Evolutionary conservation across 2,113 vertebrate species (phyloP), one percentile per base, ranked within the genome.

Genomic region (Sinocyclocheilus grahami): DNA sequence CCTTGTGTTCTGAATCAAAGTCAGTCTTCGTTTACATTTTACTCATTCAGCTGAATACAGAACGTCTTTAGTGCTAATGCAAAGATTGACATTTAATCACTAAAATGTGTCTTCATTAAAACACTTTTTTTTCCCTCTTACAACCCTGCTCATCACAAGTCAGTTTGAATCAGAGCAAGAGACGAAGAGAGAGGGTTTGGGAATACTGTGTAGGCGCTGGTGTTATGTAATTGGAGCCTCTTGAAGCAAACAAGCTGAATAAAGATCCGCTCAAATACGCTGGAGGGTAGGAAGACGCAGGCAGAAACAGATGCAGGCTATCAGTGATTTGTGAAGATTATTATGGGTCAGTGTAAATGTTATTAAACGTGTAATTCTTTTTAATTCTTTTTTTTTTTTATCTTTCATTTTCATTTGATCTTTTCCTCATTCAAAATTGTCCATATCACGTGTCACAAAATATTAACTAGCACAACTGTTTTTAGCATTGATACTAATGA

Each of bases 201-300:
- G 82, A 74, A 84, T 37, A 14, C 33, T 77, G 87, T 77, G 83
- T 86, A 37, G 63, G 85, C 22, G 46, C 37, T 65, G 14, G 39
- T 72, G 65, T 88, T 88, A 88, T 84, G 82, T 84, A 88, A 88
- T 82, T 79, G 58, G 33, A n/a, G n/a, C 9, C 72, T n/a, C 46
- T 63, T 33, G 37, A 88, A 37, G 27, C 51, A 62, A 33, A 82
- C 77, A 24, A 82, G 62, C 78, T 75, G 87, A 86, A 88, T 86
- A 65, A 74, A 86, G 65, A 86, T 84, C 75, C 24, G 46, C 24
- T 63, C 14, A 42, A 82, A 20, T 84, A 20, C 10, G 20, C 58
- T 48, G 24, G n/a, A 74, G 63, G 63, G 27, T 80, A 69, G 5
- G 42, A 74, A 65, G 24, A 78, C 58, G n/a, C 12, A 55, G 72